Evolutionary conservation across 2,888 invertebrate species (phyloP), one percentile per base, ranked within the genome.

Genomic region (Magallana nippona): DNA sequence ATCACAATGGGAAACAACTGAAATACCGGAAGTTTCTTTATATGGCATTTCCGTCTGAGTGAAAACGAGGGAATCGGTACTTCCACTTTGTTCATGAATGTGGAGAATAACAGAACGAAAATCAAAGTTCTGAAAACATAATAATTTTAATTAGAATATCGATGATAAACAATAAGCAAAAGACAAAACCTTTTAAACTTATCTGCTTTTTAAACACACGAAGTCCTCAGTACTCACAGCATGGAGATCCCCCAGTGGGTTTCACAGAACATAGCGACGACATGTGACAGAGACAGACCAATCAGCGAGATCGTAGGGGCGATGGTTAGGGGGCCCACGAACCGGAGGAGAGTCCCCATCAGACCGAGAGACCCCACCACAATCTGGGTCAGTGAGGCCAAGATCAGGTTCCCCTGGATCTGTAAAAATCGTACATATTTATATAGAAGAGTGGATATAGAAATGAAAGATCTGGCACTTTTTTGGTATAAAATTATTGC

Each of bases 221-320:
- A 10, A 13, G 1, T 19, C 19, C 8, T 19, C 2, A 10, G 13
- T 55, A 90, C 95, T 95, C 93, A 97, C 97, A 96, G 96, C 32
- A 96, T 95, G 0, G 97, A 96, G 82, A 97, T 96, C 10, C 96
- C 97, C 97, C 97, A 97, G 90, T 97, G 97, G 91, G 96, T 96
- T 0, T 97, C 96, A 0, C 97, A 97, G 17, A 97, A 96, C 0
- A 95, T 95, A 0, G 96, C 96, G 0, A 97, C 97, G 93, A 97
- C 96, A 91, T 96, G 96, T 92, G 97, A 97, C 58, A 98, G 95
- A 0, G 97, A 97, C n/a, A 98, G 94, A 0, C 98, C 98, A 85
- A 98, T 97, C 82, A 98, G 94, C 0, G 97, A 96, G 15, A 98
- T 97, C 0, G 97, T 97, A 0, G 97, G 97, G 0, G 96, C 97